Evolutionary conservation across 2,113 vertebrate genomes (phyloP).

Genomic region (Lagopus muta): DNA sequence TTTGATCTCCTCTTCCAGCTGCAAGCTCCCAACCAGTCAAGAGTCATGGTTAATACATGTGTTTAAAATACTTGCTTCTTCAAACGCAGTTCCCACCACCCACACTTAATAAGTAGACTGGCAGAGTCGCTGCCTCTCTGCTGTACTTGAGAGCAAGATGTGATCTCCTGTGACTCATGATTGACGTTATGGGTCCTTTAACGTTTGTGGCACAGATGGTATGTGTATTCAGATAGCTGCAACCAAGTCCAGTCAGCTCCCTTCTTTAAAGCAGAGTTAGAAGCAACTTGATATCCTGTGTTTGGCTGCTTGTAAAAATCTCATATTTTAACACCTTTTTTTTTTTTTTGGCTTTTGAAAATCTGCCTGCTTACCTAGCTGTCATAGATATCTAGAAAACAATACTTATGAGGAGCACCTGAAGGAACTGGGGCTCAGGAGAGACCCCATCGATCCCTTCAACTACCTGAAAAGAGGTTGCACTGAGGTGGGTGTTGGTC

Average conservation of each 20-base stretch:
- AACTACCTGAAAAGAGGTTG: background rate
- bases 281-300: background rate
- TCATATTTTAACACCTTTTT: background rate
- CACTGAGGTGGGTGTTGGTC: background rate
- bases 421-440: background rate
- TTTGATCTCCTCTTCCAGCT: slow-evolving; percentile 63
- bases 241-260: background rate
- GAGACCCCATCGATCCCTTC: background rate
- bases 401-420: background rate
- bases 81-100: background rate
- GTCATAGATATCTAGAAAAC: background rate
- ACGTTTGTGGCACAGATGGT: background rate
- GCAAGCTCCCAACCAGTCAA: slow-evolving; percentile 32
- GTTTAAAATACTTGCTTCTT: slow-evolving; percentile 43
- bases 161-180: background rate
- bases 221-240: background rate
- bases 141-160: background rate
- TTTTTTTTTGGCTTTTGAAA: background rate
- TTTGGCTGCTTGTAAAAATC: background rate
- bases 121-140: background rate
- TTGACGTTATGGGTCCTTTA: background rate
- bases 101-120: background rate
- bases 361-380: background rate
- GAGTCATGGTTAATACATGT: slow-evolving; percentile 27
- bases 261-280: background rate